Conservation (phyloP, 2,797 vertebrate genomes). For the Acrocephalus scirpaceus region DNA sequence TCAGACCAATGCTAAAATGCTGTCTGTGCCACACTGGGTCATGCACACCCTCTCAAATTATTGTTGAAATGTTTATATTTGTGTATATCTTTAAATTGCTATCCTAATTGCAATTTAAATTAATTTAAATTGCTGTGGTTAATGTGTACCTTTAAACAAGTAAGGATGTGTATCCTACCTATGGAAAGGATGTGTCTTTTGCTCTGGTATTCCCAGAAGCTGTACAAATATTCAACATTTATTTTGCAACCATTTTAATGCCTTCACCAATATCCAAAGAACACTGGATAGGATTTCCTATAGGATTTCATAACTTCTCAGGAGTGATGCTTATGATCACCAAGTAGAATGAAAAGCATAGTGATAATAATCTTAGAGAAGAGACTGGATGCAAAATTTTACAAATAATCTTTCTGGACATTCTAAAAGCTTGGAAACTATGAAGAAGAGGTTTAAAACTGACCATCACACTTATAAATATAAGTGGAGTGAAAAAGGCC, state of each 20-base stretch:
- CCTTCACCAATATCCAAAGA: background rate
- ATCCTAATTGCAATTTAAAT: background rate
- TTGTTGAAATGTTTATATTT: background rate
- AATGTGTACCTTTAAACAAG: background rate
- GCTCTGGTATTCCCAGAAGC: background rate
- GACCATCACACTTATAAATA: background rate
- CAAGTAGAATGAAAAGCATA: background rate
- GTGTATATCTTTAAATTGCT: background rate
- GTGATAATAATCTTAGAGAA: background rate
- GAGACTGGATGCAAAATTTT: background rate
- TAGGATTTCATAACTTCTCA: background rate
- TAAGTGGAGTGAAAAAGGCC: background rate
- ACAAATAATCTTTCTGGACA: background rate
- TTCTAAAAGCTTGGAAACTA: background rate
- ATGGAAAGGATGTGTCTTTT: background rate
- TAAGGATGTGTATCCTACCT: background rate
- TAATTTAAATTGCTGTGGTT: background rate
- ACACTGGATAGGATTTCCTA: fast-evolving
- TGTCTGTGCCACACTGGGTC: background rate
- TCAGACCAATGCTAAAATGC: background rate
- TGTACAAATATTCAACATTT: background rate
- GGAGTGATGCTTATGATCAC: background rate
- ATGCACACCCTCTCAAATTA: fast-evolving
- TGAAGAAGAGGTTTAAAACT: background rate
- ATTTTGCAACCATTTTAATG: background rate